A percentile compares a stretch with the other conserved stretches of the same genome.
phyloP scores from a whole-genome alignment of 2,797 vertebrate genomes.

The Cygnus olor region DNA sequence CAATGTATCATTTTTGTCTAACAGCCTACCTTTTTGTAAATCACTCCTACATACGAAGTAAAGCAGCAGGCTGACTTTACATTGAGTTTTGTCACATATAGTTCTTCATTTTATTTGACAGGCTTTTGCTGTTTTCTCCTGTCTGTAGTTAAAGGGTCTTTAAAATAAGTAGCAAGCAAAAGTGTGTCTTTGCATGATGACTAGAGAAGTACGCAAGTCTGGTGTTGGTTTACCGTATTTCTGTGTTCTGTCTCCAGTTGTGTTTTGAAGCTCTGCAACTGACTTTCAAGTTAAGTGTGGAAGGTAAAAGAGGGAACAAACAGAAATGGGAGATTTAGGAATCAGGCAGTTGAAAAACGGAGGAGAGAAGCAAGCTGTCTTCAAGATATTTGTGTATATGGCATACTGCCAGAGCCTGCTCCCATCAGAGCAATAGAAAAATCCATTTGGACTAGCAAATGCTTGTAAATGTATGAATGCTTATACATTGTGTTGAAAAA shows the following conservation, averaged over 20 bases:
- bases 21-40: neutral
- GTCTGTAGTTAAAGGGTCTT: neutral
- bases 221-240: neutral
- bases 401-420: neutral
- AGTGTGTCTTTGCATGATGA: neutral
- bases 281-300: neutral
- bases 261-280: neutral
- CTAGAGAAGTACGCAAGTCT: neutral
- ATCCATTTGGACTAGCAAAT: neutral
- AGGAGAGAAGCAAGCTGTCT: neutral
- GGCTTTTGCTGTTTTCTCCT: neutral
- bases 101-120: neutral
- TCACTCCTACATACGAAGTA: rapidly evolving
- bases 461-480: neutral
- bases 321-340: neutral
- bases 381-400: neutral
- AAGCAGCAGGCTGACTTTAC: neutral
- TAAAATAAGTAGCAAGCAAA: neutral
- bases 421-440: neutral
- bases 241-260: neutral
- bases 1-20: neutral
- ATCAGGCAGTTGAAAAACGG: neutral
- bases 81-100: neutral
- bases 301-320: neutral
- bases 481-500: rapidly evolving